phyloP scores from a whole-genome alignment of 2,113 vertebrate genomes.

The Cathartes aura region DNA sequence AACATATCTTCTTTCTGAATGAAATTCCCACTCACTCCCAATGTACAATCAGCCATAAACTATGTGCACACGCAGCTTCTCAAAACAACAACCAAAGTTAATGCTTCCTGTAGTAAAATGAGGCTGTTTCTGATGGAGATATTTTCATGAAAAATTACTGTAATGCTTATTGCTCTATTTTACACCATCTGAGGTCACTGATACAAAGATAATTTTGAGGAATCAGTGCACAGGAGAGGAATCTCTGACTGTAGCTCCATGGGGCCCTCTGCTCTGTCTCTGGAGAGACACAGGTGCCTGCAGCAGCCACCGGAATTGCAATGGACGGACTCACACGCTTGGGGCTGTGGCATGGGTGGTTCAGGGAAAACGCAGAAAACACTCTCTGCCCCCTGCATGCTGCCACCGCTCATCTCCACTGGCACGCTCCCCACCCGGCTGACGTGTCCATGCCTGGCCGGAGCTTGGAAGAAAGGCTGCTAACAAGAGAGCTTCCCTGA shows the following conservation, averaged over 20 bases:
- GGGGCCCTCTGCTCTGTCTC: neutral
- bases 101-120: neutral
- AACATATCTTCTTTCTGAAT: neutral
- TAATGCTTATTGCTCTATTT: neutral
- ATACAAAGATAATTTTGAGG: neutral
- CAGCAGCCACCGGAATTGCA: neutral
- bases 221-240: neutral
- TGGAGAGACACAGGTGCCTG: neutral
- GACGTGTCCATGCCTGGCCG: neutral
- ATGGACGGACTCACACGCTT: fast-evolving
- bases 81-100: neutral
- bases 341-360: fast-evolving
- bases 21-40: neutral
- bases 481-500: neutral
- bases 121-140: neutral
- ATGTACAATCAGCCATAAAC: neutral
- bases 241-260: neutral
- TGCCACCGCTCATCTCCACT: neutral
- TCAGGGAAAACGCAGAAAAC: neutral
- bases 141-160: neutral
- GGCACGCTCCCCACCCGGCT: neutral
- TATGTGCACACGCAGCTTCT: neutral
- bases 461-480: neutral
- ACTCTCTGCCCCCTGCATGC: neutral
- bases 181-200: neutral